Conservation (phyloP, 64 coral and sea anemone species). For the Porites lutea region DNA sequence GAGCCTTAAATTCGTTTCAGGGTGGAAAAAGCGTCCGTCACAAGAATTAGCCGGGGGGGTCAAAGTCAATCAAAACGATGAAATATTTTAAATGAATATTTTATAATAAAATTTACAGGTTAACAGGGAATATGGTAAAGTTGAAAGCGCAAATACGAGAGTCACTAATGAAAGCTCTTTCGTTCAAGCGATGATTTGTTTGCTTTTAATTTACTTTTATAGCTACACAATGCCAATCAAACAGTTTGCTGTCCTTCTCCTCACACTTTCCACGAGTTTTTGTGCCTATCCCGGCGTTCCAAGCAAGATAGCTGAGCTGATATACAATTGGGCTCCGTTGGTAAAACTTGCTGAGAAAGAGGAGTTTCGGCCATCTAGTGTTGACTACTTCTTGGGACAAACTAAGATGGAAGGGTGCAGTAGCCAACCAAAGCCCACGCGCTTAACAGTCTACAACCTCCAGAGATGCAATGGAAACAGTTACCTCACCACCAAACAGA, state of each 20-base stretch:
- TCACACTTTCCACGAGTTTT: neutral
- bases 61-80: too few relatives aligned
- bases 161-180: too few relatives aligned
- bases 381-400: conserved; percentile 17
- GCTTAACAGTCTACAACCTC: neutral
- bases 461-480: neutral
- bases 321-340: conserved; percentile 5
- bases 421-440: neutral
- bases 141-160: too few relatives aligned
- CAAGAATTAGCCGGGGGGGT: too few relatives aligned
- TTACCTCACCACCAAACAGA: conserved; percentile 4
- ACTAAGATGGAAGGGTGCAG: neutral
- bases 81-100: too few relatives aligned
- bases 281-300: conserved; percentile 7
- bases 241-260: neutral
- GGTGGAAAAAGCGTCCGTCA: too few relatives aligned
- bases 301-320: neutral
- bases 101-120: too few relatives aligned
- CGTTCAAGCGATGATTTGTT: too few relatives aligned
- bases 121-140: too few relatives aligned
- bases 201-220: too few relatives aligned
- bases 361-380: conserved; percentile 13
- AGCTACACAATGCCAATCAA: too few relatives aligned
- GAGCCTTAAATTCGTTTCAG: too few relatives aligned
- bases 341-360: conserved; percentile 26